These are phyloP conservation scores for Melanotaenia trifasciata DNA, from an alignment of 2,797 vertebrate species.

Conservation along the genomic window DNA sequence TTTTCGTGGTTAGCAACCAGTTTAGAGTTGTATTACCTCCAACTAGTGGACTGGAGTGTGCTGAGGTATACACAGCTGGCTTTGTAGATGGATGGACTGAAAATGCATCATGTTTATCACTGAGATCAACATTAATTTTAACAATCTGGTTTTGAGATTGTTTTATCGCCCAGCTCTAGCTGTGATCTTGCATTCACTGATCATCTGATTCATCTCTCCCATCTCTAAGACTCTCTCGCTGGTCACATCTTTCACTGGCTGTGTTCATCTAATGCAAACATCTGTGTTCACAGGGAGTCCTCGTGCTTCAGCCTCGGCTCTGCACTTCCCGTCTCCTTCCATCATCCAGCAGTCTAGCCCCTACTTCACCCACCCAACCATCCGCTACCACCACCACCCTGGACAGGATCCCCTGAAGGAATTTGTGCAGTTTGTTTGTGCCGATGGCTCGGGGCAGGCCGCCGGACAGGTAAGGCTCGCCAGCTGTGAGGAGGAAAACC, in stretches of 20 bases:
- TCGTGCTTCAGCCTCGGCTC: conserved; percentile 91
- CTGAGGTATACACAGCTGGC: too few species aligned
- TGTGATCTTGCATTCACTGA: conserved; percentile 20
- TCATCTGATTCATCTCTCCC: conserved; percentile 23
- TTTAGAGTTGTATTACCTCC: too few species aligned
- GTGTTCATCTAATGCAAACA: conserved; percentile 58
- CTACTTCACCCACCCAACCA: conserved; percentile 97
- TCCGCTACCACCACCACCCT: conserved; percentile 97
- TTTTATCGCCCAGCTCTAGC: too few species aligned
- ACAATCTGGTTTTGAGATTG: too few species aligned
- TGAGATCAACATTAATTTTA: too few species aligned
- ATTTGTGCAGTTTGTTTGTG: conserved; percentile 97
- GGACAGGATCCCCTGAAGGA: conserved; percentile 96
- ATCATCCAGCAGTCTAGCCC: conserved; percentile 98
- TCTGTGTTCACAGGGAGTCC: conserved; percentile 88
- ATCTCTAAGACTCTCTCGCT: conserved; percentile 28
- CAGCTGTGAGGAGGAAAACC: background rate
- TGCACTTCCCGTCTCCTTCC: conserved; percentile 96
- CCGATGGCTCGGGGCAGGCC: conserved; percentile 92
- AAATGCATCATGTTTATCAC: too few species aligned
- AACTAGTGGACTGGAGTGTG: too few species aligned
- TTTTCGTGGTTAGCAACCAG: too few species aligned
- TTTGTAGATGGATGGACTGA: too few species aligned
- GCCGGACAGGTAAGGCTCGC: conserved; percentile 88
- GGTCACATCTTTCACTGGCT: conserved; percentile 9